These are phyloP conservation scores for Aplocera efformata DNA, from an alignment of 2,888 invertebrate genomes.

Conservation along the genomic window DNA sequence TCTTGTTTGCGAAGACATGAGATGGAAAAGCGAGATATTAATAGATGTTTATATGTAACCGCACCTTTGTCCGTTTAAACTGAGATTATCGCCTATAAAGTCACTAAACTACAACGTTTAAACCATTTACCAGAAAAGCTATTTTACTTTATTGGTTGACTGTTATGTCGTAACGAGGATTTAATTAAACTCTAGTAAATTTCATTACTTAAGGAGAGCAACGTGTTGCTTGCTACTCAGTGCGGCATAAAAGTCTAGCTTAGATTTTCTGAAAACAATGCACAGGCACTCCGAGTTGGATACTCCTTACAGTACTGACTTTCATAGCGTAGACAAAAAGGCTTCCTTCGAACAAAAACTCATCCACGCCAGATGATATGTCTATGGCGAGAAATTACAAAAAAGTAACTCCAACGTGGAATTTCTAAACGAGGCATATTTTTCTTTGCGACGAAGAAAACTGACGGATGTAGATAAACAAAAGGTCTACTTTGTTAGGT, in stretches of 20 bases:
- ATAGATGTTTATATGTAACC: constrained; percentile 53
- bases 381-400: constrained; percentile 77
- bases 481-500: constrained; percentile 70
- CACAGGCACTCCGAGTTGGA: constrained; percentile 56
- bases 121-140: constrained; percentile 45
- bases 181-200: constrained; percentile 58
- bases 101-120: constrained; percentile 40
- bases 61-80: constrained; percentile 38
- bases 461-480: constrained; percentile 72
- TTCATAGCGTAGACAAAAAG: constrained; percentile 74
- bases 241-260: constrained; percentile 57
- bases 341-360: constrained; percentile 77
- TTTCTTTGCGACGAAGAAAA: constrained; percentile 63
- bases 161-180: constrained; percentile 51
- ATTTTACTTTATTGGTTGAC: constrained; percentile 52
- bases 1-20: constrained; percentile 48
- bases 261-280: constrained; percentile 72
- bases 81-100: constrained; percentile 46
- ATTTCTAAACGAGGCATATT: constrained; percentile 70
- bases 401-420: constrained; percentile 62
- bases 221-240: constrained; percentile 62
- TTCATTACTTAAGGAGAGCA: constrained; percentile 67
- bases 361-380: constrained; percentile 77
- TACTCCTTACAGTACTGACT: constrained; percentile 77
- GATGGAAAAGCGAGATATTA: constrained; percentile 43